Base-by-base conservation (phyloP, 2,888 invertebrate species). In the Sinodicranocentrus sp. region DNA sequence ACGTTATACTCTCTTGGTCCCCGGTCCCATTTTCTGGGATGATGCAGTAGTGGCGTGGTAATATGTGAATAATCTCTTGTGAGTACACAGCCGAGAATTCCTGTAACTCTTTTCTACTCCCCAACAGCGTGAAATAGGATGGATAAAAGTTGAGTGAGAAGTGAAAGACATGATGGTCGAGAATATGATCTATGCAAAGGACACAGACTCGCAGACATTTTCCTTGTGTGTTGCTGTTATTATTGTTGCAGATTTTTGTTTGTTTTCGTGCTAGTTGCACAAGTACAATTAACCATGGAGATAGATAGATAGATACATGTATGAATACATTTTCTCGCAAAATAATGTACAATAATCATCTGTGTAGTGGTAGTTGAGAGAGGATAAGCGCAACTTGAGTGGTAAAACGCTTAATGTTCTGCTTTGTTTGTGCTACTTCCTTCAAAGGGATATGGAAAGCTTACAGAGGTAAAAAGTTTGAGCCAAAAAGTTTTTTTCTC, bases 191-290 rank as follows among this genome's bases (percentile, higher is more conserved):
- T 75, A 76, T 67, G 65, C 28, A 52, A 39, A 75, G 52, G 65
- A 63, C 72, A 39, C 33, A 10, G 33, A 33, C 33, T 33, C 10
- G 33, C 5, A 6, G 33, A 3, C 33, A 33, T 33, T 33, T 33
- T 10, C 33, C 52, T 75, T 33, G 70, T 8, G 13, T 13, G 52
- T 26, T 54, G 48, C 43, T 59, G 33, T 26, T 39, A 57, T 10
- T 57, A 15, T 52, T 48, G 28, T 71, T 28, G 39, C n/a, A n/a
- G 48, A 48, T 13, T 54, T 23, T 13, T 33, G 61, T 75, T 44
- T 63, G 43, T 70, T 82, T 82, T 82, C 57, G 59, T 71, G 71
- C 75, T 82, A 57, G 57, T 48, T 82, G 75, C 75, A 82, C 76
- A 76, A 44, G 63, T 63, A 82, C 75, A 82, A 82, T 75, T 19